Percentiles rank a stretch among this genome's conserved stretches.
These are phyloP conservation scores for Aphyosemion australe DNA, from an alignment of 2,113 vertebrate species.

Conservation along the genomic window DNA sequence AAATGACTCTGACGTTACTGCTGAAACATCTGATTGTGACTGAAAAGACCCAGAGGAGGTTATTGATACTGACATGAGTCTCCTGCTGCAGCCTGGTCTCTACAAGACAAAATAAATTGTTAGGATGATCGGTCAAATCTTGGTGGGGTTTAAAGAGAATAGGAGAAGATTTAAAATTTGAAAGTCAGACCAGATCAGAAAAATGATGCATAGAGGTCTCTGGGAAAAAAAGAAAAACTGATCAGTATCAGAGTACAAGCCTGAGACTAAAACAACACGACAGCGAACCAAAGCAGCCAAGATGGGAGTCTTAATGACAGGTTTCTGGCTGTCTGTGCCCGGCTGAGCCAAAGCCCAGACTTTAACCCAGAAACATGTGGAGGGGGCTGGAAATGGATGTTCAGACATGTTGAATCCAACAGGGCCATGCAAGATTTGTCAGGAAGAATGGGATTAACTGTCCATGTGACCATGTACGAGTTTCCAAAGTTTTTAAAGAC, in stretches of 20 bases:
- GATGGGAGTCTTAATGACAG: neutral
- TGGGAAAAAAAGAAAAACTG: too few species aligned
- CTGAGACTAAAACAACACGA: conserved; percentile 1
- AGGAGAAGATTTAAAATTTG: too few species aligned
- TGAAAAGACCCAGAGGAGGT: too few species aligned
- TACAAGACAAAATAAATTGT: too few species aligned
- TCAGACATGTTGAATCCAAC: neutral
- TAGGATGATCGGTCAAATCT: too few species aligned
- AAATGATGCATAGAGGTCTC: neutral
- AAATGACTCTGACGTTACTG: too few species aligned
- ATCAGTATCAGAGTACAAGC: neutral
- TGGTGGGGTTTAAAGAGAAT: too few species aligned
- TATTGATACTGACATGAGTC: too few species aligned
- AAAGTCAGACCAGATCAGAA: neutral
- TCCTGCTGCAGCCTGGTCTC: too few species aligned
- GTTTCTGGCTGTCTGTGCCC: too few species aligned
- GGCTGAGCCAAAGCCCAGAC: neutral
- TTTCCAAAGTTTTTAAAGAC: neutral
- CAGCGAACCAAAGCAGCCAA: neutral
- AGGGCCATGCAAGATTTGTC: neutral
- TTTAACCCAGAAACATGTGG: conserved; percentile 6
- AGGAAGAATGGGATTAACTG: neutral
- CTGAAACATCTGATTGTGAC: too few species aligned
- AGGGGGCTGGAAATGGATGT: neutral
- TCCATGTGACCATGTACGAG: too few species aligned